Percentiles rank a stretch among this genome's conserved stretches.
Conservation (phyloP, 2,888 invertebrate genomes). For the Nesidiocoris tenuis region DNA sequence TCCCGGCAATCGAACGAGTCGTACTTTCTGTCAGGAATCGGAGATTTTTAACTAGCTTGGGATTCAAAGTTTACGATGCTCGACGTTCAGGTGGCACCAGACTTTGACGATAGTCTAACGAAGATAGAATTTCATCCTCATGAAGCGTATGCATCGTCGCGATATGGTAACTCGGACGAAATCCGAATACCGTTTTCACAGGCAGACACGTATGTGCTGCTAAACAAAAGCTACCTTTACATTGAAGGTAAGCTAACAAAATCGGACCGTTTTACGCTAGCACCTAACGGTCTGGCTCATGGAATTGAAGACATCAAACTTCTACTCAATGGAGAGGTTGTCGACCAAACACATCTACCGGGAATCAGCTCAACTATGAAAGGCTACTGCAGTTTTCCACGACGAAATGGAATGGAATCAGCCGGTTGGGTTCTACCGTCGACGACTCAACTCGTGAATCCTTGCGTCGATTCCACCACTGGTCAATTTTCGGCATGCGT, state of each 20-base stretch:
- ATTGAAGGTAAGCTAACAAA: slow-evolving; percentile 44
- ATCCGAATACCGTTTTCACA: slow-evolving; percentile 52
- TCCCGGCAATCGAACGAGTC: background rate
- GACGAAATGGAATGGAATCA: slow-evolving; percentile 13
- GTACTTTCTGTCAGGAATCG: background rate
- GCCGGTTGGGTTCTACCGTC: slow-evolving; percentile 11
- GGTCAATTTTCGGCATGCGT: slow-evolving; percentile 43
- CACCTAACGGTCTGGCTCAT: slow-evolving; percentile 35
- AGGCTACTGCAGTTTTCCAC: slow-evolving; percentile 1
- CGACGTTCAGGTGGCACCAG: background rate
- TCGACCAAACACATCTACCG: slow-evolving; percentile 29
- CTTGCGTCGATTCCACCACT: background rate
- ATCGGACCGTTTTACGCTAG: slow-evolving; percentile 15
- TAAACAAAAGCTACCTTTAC: slow-evolving; percentile 51
- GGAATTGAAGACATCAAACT: slow-evolving; percentile 40
- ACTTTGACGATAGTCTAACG: slow-evolving; percentile 40
- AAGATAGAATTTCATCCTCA: slow-evolving; percentile 49
- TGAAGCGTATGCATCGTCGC: slow-evolving; percentile 51
- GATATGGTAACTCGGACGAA: slow-evolving; percentile 53
- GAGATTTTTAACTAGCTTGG: slow-evolving; percentile 5
- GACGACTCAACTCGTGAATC: background rate
- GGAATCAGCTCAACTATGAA: slow-evolving; percentile 42
- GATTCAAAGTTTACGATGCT: slow-evolving; percentile 5
- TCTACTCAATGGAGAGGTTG: slow-evolving; percentile 37
- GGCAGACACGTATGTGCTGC: slow-evolving; percentile 51